phyloP scores from a whole-genome alignment of 2,797 vertebrate species.

The Mionectes olivaceus region DNA sequence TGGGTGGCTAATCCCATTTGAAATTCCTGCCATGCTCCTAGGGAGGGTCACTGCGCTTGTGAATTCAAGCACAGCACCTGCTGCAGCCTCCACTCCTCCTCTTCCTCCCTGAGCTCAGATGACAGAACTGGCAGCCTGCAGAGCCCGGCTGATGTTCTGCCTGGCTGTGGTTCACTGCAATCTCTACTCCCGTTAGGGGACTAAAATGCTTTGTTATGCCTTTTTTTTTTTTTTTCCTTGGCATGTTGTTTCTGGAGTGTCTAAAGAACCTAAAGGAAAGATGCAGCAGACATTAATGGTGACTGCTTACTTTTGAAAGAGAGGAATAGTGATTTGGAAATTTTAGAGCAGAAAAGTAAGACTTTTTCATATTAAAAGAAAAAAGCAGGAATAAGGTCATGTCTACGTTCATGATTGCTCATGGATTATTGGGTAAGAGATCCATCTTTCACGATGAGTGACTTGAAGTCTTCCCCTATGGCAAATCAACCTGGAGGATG shows the following conservation, averaged over 20 bases:
- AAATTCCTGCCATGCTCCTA: conserved; percentile 78
- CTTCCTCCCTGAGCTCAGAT: not conserved
- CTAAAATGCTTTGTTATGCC: not conserved
- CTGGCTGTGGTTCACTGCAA: accelerated
- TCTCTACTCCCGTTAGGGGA: not conserved
- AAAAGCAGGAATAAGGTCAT: not conserved
- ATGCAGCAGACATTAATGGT: not conserved
- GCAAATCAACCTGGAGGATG: conserved; percentile 74
- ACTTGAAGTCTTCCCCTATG: not conserved
- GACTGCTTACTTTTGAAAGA: not conserved
- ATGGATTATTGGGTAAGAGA: not conserved
- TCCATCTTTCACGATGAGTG: not conserved
- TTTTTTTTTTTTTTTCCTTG: not conserved
- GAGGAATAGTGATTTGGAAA: not conserved
- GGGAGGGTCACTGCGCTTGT: conserved; percentile 69
- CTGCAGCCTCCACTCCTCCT: conserved; percentile 49
- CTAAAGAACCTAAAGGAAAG: not conserved
- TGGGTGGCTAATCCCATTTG: conserved; percentile 82
- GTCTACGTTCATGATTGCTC: not conserved
- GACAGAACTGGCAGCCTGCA: conserved; percentile 11
- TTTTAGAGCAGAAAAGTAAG: not conserved
- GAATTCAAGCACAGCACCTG: conserved; percentile 75
- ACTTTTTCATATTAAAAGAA: not conserved
- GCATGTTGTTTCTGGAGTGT: not conserved
- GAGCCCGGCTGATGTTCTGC: not conserved